Percentiles rank a stretch among this genome's conserved stretches.
phyloP scores from a whole-genome alignment of 2,797 vertebrate genomes.

The Aulostomus chinensis region DNA sequence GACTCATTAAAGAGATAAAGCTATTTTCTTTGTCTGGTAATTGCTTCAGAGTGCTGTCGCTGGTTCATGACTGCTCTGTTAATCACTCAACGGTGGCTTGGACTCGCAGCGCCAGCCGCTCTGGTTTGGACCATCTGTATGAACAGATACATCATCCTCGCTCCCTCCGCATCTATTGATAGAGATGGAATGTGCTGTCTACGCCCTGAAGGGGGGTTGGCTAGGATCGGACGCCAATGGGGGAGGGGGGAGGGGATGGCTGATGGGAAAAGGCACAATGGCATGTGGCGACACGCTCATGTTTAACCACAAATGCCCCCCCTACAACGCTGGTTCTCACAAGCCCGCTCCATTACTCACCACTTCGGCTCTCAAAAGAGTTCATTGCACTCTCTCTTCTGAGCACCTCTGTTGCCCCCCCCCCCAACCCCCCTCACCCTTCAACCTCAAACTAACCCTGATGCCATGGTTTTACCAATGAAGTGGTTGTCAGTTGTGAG shows the following conservation, averaged over 20 bases:
- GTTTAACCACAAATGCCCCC: conserved; percentile 74
- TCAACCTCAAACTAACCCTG: conserved; percentile 50
- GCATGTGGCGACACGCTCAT: conserved; percentile 77
- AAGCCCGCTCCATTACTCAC: conserved; percentile 76
- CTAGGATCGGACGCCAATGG: conserved; percentile 21
- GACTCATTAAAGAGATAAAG: no score
- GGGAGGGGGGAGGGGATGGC: conserved; percentile 15
- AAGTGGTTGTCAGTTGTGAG: conserved; percentile 18
- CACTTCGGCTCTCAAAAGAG: conserved; percentile 57
- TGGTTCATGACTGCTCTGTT: conserved; percentile 13
- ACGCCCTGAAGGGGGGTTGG: conserved; percentile 58
- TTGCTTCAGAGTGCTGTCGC: conserved; percentile 29
- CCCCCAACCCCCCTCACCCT: conserved; percentile 4
- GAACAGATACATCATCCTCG: conserved; percentile 36
- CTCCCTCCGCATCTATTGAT: conserved; percentile 56
- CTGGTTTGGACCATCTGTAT: conserved; percentile 33
- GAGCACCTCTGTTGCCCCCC: conserved; percentile 43
- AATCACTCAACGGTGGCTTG: conserved; percentile 14
- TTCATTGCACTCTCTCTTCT: conserved; percentile 58
- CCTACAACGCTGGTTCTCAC: conserved; percentile 71
- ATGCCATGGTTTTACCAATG: conserved; percentile 12
- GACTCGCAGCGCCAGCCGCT: conserved; percentile 21
- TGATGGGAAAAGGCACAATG: conserved; percentile 79
- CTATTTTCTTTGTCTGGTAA: no score
- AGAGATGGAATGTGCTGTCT: conserved; percentile 68